Conservation (phyloP, 2,888 invertebrate species). For the Eucera pruinosa region DNA sequence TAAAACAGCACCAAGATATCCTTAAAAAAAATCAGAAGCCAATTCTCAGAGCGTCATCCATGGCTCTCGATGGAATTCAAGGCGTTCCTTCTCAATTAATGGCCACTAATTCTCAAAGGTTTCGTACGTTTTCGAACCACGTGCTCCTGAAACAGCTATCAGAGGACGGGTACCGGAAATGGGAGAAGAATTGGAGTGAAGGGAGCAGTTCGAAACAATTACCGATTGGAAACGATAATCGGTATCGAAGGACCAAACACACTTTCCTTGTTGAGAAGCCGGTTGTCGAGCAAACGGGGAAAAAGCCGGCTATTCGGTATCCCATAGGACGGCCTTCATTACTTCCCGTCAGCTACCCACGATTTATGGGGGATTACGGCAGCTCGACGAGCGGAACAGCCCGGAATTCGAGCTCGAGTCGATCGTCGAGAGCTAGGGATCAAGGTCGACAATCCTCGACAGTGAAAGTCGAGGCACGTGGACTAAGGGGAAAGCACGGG, state of each 20-base stretch:
- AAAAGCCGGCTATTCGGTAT: neutral
- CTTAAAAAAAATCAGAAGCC: neutral
- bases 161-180: no score
- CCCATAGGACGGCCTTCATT: conserved; percentile 54
- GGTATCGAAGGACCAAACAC: neutral
- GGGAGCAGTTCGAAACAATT: conserved; percentile 18
- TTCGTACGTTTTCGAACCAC: neutral
- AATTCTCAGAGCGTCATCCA: neutral
- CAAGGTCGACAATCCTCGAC: conserved; percentile 38
- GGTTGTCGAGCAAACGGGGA: neutral
- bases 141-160: neutral
- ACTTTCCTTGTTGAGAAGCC: neutral
- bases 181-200: neutral
- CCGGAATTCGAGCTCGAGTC: conserved; percentile 32
- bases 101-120: neutral
- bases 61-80: neutral
- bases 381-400: conserved; percentile 17
- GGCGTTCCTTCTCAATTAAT: no score
- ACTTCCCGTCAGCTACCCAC: conserved; percentile 44
- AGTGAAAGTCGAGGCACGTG: conserved; percentile 14
- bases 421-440: conserved; percentile 28
- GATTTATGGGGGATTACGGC: conserved; percentile 60
- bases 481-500: neutral
- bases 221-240: neutral
- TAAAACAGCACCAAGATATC: neutral